Evolutionary conservation across 2,888 invertebrate species (phyloP).

Genomic region (Heliconius sara): DNA sequence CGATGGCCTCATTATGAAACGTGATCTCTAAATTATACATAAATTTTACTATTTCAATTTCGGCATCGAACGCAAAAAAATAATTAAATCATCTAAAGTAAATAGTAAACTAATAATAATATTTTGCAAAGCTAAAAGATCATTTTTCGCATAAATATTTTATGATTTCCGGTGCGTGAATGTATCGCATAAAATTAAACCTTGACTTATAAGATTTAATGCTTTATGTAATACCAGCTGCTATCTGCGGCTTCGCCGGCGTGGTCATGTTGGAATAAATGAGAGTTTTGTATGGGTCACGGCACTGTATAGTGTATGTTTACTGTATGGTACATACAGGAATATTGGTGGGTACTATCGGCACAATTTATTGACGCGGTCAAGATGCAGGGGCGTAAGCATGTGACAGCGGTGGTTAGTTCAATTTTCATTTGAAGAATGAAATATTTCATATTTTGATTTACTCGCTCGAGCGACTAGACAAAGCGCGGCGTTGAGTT

Average conservation of each 20-base stretch:
- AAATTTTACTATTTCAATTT: not conserved
- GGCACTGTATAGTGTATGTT: no score
- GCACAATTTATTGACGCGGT: no score
- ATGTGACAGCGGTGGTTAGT: no score
- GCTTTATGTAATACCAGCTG: not conserved
- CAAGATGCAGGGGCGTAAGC: no score
- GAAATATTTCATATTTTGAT: no score
- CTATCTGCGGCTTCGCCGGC: not conserved
- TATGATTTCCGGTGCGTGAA: slow-evolving; percentile 16
- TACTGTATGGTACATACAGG: no score
- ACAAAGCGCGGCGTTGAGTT: no score
- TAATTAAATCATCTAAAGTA: slow-evolving; percentile 8
- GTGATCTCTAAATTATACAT: not conserved
- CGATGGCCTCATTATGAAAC: not conserved
- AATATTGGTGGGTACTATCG: no score
- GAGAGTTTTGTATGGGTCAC: not conserved
- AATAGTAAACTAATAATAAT: slow-evolving; percentile 14
- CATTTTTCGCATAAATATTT: slow-evolving; percentile 24
- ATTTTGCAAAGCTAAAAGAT: slow-evolving; percentile 4
- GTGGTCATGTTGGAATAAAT: not conserved
- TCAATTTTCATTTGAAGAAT: no score
- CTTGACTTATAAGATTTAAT: slow-evolving; percentile 23
- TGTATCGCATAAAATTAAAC: slow-evolving; percentile 18
- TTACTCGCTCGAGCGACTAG: no score
- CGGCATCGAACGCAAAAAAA: not conserved